A percentile compares a stretch with the other conserved stretches of the same genome.
Conservation (phyloP, 2,888 invertebrate species). For the Cotesia congregata region DNA sequence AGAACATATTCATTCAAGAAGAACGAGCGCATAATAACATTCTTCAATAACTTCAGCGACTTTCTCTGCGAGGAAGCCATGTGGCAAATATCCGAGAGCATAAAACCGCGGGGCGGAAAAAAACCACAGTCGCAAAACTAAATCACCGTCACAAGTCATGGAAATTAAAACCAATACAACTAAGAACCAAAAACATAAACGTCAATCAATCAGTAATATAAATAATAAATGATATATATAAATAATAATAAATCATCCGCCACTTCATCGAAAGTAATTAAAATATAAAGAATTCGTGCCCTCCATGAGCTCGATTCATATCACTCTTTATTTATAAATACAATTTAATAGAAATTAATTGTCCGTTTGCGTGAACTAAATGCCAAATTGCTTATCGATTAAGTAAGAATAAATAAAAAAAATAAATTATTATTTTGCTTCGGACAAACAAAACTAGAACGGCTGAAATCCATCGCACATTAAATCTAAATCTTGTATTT, state of each 20-base stretch:
- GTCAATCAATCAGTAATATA: slow-evolving; percentile 19
- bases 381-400: slow-evolving; percentile 20
- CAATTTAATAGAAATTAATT: neutral
- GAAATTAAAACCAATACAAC: slow-evolving; percentile 54
- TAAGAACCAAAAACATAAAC: slow-evolving; percentile 28
- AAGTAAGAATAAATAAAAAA: too few relatives aligned
- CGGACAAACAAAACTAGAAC: neutral
- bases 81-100: slow-evolving; percentile 98
- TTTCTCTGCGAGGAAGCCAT: slow-evolving; percentile 96
- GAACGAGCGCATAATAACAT: slow-evolving; percentile 92
- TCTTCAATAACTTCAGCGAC: slow-evolving; percentile 97
- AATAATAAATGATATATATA: too few relatives aligned
- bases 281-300: slow-evolving; percentile 34
- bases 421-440: neutral
- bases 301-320: slow-evolving; percentile 44
- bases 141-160: slow-evolving; percentile 36
- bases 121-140: slow-evolving; percentile 69
- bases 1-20: slow-evolving; percentile 94
- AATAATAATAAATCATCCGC: slow-evolving; percentile 17
- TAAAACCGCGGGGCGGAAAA: slow-evolving; percentile 88
- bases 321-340: neutral
- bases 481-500: neutral
- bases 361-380: slow-evolving; percentile 10
- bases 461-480: neutral
- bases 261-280: slow-evolving; percentile 32